Base-by-base conservation (phyloP, 2,888 invertebrate genomes). In the Lamellibrachia satsuma region DNA sequence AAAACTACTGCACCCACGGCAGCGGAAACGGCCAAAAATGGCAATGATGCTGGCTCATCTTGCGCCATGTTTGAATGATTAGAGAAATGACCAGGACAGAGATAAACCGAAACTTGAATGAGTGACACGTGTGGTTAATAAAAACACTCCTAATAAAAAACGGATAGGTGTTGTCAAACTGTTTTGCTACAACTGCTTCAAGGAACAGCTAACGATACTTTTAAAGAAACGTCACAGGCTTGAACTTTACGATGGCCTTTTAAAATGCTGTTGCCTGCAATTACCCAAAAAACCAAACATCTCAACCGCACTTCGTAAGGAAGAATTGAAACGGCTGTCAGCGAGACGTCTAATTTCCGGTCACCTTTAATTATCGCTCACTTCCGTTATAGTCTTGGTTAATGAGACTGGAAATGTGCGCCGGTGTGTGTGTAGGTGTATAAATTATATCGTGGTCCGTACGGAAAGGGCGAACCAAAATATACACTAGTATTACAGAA, bases 1-100 rank as follows among this genome's bases (percentile, higher is more conserved):
- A 96, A 92, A 92, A 96, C 95, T 6, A 96, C 95, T 11, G 96
- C 96, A 1, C 96, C 96, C 39, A 96, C 96, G 15, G 96, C 96
- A 9, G 95, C 96, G 55, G 96, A 96, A 7, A 96, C 95, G 11
- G 96, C 96, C 52, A 96, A 93, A 22, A 95, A 94, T 90, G 96
- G 95, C 60, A 96, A 94, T 7, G 95, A 93, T 27, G 91, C 92
- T 52, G n/a, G 91, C 8, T 51, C 93, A 9, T 60, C 39, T 52
- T 90, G 90, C 90, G 91, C 92, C 93, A 93, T 93, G 52, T 90
- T 91, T 52, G 27, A 91, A 55, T 11, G n/a, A 52, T 55, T n/a
- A 7, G 91, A 60, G 75, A 75, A 75, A n/a, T 75, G n/a, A 15
- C 75, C n/a, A 22, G 15, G 4, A 22, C 22, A 22, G 6, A 75